Conservation (phyloP, 23 tunicate species). For the Aplidium turbinatum region DNA sequence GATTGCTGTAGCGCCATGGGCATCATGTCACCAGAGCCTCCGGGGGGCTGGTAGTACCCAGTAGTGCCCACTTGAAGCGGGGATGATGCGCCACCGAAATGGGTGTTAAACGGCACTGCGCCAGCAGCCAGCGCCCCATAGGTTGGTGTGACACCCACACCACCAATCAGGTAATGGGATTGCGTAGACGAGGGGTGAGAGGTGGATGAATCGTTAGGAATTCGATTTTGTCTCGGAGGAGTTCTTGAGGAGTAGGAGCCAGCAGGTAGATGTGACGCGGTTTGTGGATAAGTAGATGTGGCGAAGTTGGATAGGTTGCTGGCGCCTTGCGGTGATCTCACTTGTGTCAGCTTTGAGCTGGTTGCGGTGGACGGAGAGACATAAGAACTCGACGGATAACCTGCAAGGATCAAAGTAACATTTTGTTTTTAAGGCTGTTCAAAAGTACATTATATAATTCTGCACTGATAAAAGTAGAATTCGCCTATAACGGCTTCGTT, state of each 20-base stretch:
- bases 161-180: neutral
- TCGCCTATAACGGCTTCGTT: no score
- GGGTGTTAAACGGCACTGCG: neutral
- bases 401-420: neutral
- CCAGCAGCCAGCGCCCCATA: conserved; percentile 15
- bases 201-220: conserved; percentile 10
- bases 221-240: conserved; percentile 20
- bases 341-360: conserved; percentile 11
- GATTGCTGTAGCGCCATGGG: conserved; percentile 33
- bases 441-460: no score
- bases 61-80: conserved; percentile 25
- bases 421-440: neutral
- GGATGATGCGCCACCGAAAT: conserved; percentile 19
- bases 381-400: conserved; percentile 17
- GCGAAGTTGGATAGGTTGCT: neutral
- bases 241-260: conserved; percentile 35
- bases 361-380: conserved; percentile 2
- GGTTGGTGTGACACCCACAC: conserved; percentile 26
- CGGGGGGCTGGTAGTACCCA: conserved; percentile 23
- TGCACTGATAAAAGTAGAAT: no score
- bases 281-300: conserved; percentile 10
- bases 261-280: conserved; percentile 20
- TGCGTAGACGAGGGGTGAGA: conserved; percentile 18
- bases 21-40: conserved; percentile 33
- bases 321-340: neutral